Conservation (phyloP, 92 coral and sea anemone species). For the Epizoanthus scotinus region DNA sequence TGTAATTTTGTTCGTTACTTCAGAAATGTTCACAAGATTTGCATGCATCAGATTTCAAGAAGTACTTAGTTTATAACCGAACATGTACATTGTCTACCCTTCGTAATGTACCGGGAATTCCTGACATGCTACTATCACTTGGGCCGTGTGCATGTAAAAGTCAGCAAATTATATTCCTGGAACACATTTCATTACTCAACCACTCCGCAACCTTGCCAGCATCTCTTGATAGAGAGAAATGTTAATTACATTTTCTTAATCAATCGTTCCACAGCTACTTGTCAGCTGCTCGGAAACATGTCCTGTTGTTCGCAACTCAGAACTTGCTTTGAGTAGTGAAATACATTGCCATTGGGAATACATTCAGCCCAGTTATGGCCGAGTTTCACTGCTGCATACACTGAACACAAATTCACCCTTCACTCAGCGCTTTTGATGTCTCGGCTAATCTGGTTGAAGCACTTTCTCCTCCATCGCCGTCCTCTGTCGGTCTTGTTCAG, state of each 20-base stretch:
- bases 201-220: slow-evolving; percentile 13
- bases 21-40: too few relatives aligned
- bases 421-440: slow-evolving; percentile 53
- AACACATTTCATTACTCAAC: neutral
- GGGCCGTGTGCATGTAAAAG: neutral
- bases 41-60: too few relatives aligned
- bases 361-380: neutral
- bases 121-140: neutral
- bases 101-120: neutral
- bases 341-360: too few relatives aligned
- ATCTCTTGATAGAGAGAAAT: neutral
- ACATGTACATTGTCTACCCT: neutral
- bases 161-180: too few relatives aligned
- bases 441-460: slow-evolving; percentile 37
- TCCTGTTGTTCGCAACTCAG: too few relatives aligned
- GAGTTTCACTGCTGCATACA: neutral
- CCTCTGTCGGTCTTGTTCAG: slow-evolving; percentile 77
- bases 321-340: neutral
- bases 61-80: too few relatives aligned
- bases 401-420: neutral
- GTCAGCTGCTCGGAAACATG: too few relatives aligned
- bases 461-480: slow-evolving; percentile 80
- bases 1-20: too few relatives aligned
- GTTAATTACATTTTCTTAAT: neutral
- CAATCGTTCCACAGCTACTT: neutral